Conservation (phyloP, 2,113 vertebrate species). For the Menidia beryllina region DNA sequence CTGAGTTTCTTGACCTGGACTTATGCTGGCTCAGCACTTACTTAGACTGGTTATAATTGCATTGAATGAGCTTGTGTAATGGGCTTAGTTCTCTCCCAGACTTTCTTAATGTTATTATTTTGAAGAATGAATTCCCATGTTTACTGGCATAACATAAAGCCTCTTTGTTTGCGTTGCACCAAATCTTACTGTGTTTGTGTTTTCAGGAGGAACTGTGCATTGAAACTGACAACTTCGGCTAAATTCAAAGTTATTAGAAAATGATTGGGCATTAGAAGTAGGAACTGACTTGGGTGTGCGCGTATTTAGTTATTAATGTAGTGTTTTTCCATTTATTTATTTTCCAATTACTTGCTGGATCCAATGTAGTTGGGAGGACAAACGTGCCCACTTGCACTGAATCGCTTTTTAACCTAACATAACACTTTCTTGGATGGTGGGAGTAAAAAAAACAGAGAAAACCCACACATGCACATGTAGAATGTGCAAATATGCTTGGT, state of each 20-base stretch:
- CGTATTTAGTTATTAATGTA: neutral
- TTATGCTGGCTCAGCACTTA: neutral
- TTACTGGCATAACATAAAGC: constrained; percentile 21
- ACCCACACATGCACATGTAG: too few species aligned
- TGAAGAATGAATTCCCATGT: constrained; percentile 1
- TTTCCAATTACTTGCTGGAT: neutral
- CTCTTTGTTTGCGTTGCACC: neutral
- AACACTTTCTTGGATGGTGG: too few species aligned
- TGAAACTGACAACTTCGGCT: neutral
- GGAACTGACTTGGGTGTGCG: neutral
- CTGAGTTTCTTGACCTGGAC: neutral
- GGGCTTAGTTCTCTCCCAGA: constrained; percentile 7
- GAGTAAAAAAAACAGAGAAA: too few species aligned
- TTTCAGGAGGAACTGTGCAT: neutral
- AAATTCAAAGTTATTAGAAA: neutral
- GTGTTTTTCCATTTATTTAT: neutral
- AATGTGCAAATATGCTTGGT: too few species aligned
- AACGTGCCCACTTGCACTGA: too few species aligned
- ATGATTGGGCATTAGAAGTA: neutral
- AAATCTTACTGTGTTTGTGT: neutral
- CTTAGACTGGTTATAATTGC: constrained; percentile 18
- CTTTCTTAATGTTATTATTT: constrained; percentile 30
- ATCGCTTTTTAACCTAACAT: too few species aligned
- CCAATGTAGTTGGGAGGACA: too few species aligned
- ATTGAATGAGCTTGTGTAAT: constrained; percentile 12